Conservation (phyloP, 2,113 vertebrate species). For the Chlorocebus sabaeus region DNA sequence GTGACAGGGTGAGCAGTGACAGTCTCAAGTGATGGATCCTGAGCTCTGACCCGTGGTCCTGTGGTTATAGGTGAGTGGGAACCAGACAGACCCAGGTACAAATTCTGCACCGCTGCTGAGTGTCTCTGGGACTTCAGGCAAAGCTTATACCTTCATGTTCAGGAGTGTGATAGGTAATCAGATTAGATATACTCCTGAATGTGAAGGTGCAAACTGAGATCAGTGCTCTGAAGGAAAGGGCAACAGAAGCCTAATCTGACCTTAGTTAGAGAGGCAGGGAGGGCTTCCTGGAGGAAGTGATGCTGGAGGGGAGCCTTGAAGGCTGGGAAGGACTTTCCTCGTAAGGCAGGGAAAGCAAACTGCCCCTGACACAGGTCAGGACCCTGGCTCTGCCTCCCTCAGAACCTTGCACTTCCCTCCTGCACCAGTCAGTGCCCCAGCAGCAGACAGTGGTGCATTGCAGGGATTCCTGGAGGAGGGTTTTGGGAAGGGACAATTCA, state of each 20-base stretch:
- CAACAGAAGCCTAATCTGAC: neutral
- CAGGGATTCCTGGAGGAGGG: neutral
- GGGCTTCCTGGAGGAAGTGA: neutral
- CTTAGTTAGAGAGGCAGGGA: neutral
- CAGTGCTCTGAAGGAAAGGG: neutral
- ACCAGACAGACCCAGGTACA: too few species aligned
- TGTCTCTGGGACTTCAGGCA: too few species aligned
- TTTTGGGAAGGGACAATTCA: neutral
- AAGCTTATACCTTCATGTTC: too few species aligned
- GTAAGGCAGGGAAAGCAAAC: neutral
- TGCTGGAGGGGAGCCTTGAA: neutral
- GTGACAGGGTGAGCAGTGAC: too few species aligned
- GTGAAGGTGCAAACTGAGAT: neutral
- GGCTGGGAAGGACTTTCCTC: neutral
- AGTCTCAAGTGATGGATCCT: too few species aligned
- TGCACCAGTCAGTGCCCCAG: neutral
- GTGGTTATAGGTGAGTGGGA: too few species aligned
- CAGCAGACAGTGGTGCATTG: fast-evolving
- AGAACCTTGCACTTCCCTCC: neutral
- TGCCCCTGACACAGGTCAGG: neutral
- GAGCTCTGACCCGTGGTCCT: too few species aligned
- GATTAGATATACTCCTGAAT: fast-evolving
- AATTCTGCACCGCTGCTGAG: too few species aligned
- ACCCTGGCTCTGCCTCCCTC: too few species aligned
- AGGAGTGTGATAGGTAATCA: neutral